Evolutionary conservation across 2,113 vertebrate species (phyloP), one percentile per base, ranked within the genome.

Genomic region (Grallaria varia): DNA sequence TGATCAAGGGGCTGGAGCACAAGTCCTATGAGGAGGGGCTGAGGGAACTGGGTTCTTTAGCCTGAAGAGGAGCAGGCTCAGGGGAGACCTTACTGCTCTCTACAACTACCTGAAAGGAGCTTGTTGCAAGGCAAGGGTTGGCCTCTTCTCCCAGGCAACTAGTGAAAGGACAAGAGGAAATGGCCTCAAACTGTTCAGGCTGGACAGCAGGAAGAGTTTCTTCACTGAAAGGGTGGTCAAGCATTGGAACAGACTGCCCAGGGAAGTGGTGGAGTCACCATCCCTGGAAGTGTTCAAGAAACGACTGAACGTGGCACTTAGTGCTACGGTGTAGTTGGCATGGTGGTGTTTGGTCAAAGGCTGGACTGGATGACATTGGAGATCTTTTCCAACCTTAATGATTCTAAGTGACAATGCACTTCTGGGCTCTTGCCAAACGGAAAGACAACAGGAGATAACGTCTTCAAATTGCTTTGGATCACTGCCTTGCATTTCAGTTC

Each of bases 301-400:
- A 40, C 2, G 9, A 40, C 30, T 35, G 63, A 22, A 35, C 0
- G 3, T 39, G 23, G 55, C 69, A 45, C 53, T 53, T 21, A 25
- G n/a, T 37, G 45, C 62, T 53, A 11, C n/a, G 45, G 10, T 39
- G 39, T 21, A 30, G 45, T 7, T 31, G 69, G n/a, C 16, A 5
- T 3, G n/a, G 24, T 18, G 5, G 69, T 40, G 40, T 53, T 60
- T 35, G 55, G 62, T 62, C 30, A 47, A 68, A 45, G 45, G 30
- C 47, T 83, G 24, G n/a, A n/a, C 53, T 68, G 0, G 0, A 58
- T 21, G 53, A n/a, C 25, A 40, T 12, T 2, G 0, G n/a, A 68
- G 53, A 30, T 40, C 47, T 83, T 47, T 47, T 40, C 47, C 30
- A 47, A 5, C 8, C 47, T 31, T 23, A 35, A 42, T 42, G 28